Evolutionary conservation across 2,113 vertebrate species (phyloP), one percentile per base, ranked within the genome.

Genomic region (Paraplagusia blochii): DNA sequence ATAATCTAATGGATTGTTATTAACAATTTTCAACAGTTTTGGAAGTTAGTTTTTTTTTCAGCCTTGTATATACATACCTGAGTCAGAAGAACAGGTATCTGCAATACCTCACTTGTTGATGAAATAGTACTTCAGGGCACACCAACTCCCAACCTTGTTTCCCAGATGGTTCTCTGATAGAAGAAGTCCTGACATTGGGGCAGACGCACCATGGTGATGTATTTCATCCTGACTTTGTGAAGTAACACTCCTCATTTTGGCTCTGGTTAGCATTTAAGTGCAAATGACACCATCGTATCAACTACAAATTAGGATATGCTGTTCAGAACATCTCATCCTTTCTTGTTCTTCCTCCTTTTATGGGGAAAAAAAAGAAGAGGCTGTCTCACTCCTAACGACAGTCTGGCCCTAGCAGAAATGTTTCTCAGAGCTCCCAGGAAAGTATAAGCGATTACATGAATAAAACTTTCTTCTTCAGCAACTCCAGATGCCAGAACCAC

Each of bases 71-170:
- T 83, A 82, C 78, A 14, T 80, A 83, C 78, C 77, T 11, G 2
- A 8, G 17, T n/a, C 44, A 3, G 62, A 6, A 4, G 53, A 42
- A 63, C 0, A 8, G 8, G 52, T 55, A 12, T 59, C 14, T 52
- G 22, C 4, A 15, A 79, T 71, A 83, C 76, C 14, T 76, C 55
- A 86, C 83, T 83, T 78, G 66, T 16, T 33, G 29, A 39, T 7
- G 53, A 57, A 17, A 39, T n/a, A n/a, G 33, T 6, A 29, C 22
- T 6, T 29, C 22, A 12, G 2, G 35, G 49, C 56, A 50, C 17
- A 16, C 15, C 47, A 53, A 71, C 69, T 73, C 52, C 49, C 22
- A 29, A 6, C 22, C n/a, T n/a, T n/a, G n/a, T n/a, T n/a, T n/a
- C n/a, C 22, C 22, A 6, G 22, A 4, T 6, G 22, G 3, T 29